Base-by-base conservation (phyloP, 2,888 invertebrate species). In the Drosophila melanosoma region DNA sequence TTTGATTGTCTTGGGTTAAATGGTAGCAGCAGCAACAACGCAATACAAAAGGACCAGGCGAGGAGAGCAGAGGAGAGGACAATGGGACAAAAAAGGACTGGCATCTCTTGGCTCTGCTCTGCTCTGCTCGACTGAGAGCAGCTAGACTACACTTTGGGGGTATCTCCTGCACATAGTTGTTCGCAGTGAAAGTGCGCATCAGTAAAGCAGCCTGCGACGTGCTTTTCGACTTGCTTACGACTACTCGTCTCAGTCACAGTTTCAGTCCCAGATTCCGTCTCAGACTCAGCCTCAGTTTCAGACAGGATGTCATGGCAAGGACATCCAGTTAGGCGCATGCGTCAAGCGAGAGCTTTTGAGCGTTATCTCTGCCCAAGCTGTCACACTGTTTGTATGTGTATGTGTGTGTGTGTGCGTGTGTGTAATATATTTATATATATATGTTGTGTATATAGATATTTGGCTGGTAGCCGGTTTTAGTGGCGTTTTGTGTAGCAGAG, bases 231-330 rank as follows among this genome's bases (percentile, higher is more conserved):
- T 12, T 38, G 12, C 12, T 26, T 23, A 29, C 40, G 36, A 42
- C 29, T 15, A 45, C 45, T 45, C 45, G 17, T 8, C 45, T 45
- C 45, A 45, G 45, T 11, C 5, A 12, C 35, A 23, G 56, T 38
- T 53, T 58, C 32, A 64, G 51, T 10, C 32, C 29, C 29, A 29
- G 29, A 6, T 29, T 45, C 45, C 23, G 45, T 15, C 45, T 45
- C 45, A 20, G 45, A 3, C 23, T 23, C 45, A 11, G 35, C 4
- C 12, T 35, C 35, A 45, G 56, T 38, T 53, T 58, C 32, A 64
- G 51, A 10, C 32, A 52, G 59, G 68, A 61, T 69, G 84, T 84
- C 82, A 80, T 80, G 62, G 35, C 82, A 82, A 82, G 82, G 84
- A 80, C 84, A 84, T 51, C 36, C n/a, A 17, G 8, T n/a, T 36